phyloP scores from a whole-genome alignment of 2,113 vertebrate species.

The Panthera leo region DNA sequence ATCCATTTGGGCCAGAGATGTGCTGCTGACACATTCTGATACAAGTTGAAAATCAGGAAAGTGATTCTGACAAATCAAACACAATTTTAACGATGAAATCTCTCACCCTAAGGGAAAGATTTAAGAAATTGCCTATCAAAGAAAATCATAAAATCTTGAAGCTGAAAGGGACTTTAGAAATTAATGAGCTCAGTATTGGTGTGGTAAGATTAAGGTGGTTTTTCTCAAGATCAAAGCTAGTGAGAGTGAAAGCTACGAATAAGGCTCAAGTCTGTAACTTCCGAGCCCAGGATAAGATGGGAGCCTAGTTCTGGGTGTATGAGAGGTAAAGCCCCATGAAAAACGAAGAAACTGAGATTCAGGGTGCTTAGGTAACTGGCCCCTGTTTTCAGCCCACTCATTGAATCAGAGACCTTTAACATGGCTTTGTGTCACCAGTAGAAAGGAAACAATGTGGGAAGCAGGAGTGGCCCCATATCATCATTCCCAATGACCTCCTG shows the following conservation, averaged over 20 bases:
- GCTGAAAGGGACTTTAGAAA: neutral
- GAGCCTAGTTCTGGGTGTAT: neutral
- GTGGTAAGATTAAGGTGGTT: neutral
- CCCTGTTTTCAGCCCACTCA: neutral
- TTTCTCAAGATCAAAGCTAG: neutral
- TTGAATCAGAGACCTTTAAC: neutral
- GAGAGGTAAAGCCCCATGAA: neutral
- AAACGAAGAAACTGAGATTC: neutral
- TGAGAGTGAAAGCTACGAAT: neutral
- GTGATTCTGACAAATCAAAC: neutral
- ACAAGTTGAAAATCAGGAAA: neutral
- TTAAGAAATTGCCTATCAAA: constrained; percentile 48
- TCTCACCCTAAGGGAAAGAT: constrained; percentile 49
- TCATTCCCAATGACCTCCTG: neutral
- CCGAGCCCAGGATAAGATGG: neutral
- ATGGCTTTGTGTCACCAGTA: neutral
- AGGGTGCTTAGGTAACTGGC: neutral
- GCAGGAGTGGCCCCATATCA: neutral
- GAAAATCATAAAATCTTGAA: constrained; percentile 34
- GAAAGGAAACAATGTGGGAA: neutral
- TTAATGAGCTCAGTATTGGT: neutral
- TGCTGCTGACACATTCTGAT: neutral
- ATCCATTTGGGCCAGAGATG: neutral
- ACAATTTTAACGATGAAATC: constrained; percentile 46
- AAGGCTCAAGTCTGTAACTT: neutral